These are phyloP conservation scores for Myripristis jacobus DNA, from an alignment of 2,797 vertebrate species.

Conservation along the genomic window DNA sequence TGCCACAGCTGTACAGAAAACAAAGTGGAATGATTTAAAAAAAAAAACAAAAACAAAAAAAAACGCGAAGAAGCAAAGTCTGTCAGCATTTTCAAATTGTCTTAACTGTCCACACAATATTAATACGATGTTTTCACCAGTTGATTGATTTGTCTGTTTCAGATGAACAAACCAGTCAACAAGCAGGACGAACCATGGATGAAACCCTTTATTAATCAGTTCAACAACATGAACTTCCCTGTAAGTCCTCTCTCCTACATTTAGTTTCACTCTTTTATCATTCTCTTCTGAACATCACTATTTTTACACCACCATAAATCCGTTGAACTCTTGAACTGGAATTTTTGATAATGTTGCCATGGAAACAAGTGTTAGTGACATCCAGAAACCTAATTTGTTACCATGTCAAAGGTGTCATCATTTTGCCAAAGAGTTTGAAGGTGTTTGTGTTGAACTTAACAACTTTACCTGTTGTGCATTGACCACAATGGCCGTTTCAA, in stretches of 20 bases:
- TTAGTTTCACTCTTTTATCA: neutral
- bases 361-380: neutral
- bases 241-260: conserved; percentile 83
- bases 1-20: too few species aligned
- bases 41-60: too few species aligned
- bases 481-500: neutral
- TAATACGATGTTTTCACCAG: too few species aligned
- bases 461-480: too few species aligned
- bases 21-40: too few species aligned
- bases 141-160: conserved; percentile 48
- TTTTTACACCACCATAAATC: neutral
- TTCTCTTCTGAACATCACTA: neutral
- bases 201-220: conserved; percentile 95
- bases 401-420: neutral
- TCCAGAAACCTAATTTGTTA: neutral
- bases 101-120: too few species aligned
- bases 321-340: neutral
- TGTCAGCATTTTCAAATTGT: too few species aligned
- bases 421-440: neutral
- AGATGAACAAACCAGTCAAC: conserved; percentile 94
- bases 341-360: neutral
- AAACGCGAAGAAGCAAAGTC: too few species aligned
- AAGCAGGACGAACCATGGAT: conserved; percentile 97
- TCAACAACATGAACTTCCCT: conserved; percentile 92
- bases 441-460: too few species aligned